These are phyloP conservation scores for Holacanthus passer DNA, from an alignment of 2,113 vertebrate genomes.

Conservation along the genomic window DNA sequence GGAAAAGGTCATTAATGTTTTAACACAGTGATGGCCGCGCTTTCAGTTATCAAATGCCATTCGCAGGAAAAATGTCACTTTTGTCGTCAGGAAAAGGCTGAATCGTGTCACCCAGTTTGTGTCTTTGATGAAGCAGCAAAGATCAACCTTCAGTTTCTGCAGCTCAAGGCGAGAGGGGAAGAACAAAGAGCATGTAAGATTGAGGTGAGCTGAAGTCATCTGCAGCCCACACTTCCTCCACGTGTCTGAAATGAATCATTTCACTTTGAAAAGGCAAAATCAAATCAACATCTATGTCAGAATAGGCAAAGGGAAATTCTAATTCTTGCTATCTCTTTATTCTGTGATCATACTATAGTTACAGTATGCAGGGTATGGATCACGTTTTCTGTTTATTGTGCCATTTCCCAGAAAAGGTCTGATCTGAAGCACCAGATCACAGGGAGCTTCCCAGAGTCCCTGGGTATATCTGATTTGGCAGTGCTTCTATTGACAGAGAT, in stretches of 20 bases:
- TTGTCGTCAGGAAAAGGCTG: conserved; percentile 44
- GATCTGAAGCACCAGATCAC: conserved; percentile 47
- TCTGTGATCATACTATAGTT: conserved; percentile 32
- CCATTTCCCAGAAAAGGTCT: conserved; percentile 20
- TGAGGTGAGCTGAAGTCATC: conserved; percentile 17
- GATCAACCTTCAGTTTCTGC: conserved; percentile 49
- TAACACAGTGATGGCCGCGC: conserved; percentile 37
- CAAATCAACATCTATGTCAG: conserved; percentile 19
- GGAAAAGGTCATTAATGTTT: conserved; percentile 67
- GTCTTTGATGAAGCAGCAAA: conserved; percentile 54
- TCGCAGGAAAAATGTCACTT: conserved; percentile 38
- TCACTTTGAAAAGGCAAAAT: conserved; percentile 21
- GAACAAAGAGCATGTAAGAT: conserved; percentile 45
- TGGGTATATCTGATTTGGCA: conserved; percentile 43
- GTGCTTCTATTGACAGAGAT: conserved; percentile 48
- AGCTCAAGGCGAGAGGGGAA: conserved; percentile 26
- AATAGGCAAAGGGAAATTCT: background rate
- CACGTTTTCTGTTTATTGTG: conserved; percentile 23
- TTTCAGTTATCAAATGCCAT: conserved; percentile 57
- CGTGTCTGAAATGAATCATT: conserved; percentile 27
- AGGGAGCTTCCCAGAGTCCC: conserved; percentile 26
- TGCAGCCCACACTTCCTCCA: conserved; percentile 8
- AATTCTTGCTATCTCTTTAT: conserved; percentile 2
- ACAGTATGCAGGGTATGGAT: background rate
- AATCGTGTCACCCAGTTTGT: conserved; percentile 41